Conservation (phyloP, 2,888 invertebrate species). For the Oxystoma pomonae region DNA sequence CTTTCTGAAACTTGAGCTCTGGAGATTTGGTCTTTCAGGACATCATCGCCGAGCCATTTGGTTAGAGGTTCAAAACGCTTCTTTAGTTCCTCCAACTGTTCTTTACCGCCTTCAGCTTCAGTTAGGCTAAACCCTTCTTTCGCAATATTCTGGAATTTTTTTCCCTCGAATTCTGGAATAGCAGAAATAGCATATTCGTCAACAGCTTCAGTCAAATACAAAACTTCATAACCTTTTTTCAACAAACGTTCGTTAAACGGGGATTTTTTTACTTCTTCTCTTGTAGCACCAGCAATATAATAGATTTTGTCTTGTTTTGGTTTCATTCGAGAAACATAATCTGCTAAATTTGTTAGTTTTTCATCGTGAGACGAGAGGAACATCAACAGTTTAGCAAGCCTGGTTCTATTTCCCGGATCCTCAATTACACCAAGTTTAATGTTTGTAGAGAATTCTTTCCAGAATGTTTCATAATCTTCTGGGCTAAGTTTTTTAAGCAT, state of each 20-base stretch:
- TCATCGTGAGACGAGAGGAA: conserved; percentile 79
- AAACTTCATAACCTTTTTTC: conserved; percentile 91
- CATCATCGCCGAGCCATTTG: conserved; percentile 80
- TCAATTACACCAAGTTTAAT: conserved; percentile 81
- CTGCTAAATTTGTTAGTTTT: conserved; percentile 69
- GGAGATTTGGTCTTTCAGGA: conserved; percentile 70
- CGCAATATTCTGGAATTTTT: conserved; percentile 99
- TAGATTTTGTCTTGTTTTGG: conserved; percentile 91
- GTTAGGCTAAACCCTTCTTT: conserved; percentile 93
- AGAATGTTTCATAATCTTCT: conserved; percentile 88
- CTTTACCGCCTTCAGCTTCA: conserved; percentile 67
- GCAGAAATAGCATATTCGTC: conserved; percentile 97
- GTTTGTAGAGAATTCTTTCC: conserved; percentile 99
- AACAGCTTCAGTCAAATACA: conserved; percentile 93
- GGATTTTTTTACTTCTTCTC: conserved; percentile 81
- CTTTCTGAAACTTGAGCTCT: conserved; percentile 86
- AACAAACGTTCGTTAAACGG: conserved; percentile 95
- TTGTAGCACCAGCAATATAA: conserved; percentile 89
- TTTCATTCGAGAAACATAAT: conserved; percentile 95
- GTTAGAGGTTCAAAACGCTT: conserved; percentile 82
- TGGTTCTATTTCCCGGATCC: conserved; percentile 93
- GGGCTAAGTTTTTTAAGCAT: conserved; percentile 96
- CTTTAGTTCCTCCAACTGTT: conserved; percentile 71
- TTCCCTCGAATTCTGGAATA: conserved; percentile 96
- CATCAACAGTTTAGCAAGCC: conserved; percentile 89